Evolutionary conservation across 2,888 invertebrate species (phyloP), one percentile per base, ranked within the genome.

Genomic region (Hypsopygia costalis): DNA sequence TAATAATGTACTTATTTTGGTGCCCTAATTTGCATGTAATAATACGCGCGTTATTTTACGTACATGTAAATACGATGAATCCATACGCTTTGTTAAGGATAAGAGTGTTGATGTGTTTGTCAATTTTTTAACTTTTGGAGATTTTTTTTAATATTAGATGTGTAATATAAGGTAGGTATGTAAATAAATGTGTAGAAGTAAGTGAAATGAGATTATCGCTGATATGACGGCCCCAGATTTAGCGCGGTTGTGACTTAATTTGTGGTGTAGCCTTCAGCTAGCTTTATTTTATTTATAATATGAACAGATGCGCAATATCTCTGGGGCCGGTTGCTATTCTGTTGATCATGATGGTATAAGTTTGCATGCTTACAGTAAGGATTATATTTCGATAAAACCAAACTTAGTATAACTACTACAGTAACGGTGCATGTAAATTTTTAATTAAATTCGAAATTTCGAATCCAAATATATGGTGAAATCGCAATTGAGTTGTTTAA

Each of bases 71-170:
- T 86, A 87, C 52, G 63, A 86, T 74, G 87, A 87, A 88, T 87
- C 88, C 83, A 86, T 86, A 85, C 87, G 87, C 87, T 88, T 88
- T 87, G 77, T 71, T 86, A 85, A 82, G 34, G 72, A 69, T 86
- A 87, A 86, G 87, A 70, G 82, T 82, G 81, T 82, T 85, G 73
- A 81, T 82, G 83, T 86, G 85, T 88, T 85, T 86, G 81, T 86
- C 82, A 72, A 76, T 80, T 86, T 85, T 78, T 80, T 74, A 76
- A 81, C 76, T 74, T 80, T 82, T 81, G 75, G 80, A 80, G 75
- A 70, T 78, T 76, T 76, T 71, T n/a, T 16, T 65, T 63, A 64
- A 67, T 67, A 47, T 51, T 69, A 59, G 51, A 51, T 36, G 43
- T 73, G 68, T 71, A 70, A 55, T 49, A 65, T 79, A 75, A 70